A percentile compares a stretch with the other conserved stretches of the same genome.
Conservation (phyloP, 2,888 invertebrate genomes). For the Drosophila helvetica region DNA sequence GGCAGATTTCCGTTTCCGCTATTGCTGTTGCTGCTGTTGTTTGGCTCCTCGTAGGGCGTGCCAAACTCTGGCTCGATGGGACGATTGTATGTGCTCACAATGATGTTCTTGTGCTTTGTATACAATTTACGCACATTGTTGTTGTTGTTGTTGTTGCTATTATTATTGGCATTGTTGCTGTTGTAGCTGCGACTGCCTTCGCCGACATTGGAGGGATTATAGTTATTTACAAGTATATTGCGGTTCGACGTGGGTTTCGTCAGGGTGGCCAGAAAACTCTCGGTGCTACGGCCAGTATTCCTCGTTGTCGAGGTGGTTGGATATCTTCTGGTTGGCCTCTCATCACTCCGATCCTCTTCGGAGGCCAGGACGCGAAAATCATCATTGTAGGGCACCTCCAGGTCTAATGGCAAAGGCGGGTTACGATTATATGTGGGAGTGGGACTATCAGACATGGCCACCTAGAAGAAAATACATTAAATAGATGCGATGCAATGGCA, state of each 20-base stretch:
- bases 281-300: constrained; percentile 63
- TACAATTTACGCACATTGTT: constrained; percentile 80
- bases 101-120: constrained; percentile 83
- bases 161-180: constrained; percentile 52
- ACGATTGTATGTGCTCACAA: constrained; percentile 81
- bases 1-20: constrained; percentile 66
- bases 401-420: constrained; percentile 87
- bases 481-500: neutral
- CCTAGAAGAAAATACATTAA: constrained; percentile 28
- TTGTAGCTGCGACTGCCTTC: constrained; percentile 70
- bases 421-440: constrained; percentile 83
- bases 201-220: constrained; percentile 81
- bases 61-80: constrained; percentile 74
- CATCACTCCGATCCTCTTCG: constrained; percentile 66
- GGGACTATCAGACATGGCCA: constrained; percentile 57
- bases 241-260: constrained; percentile 80
- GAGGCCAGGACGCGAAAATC: constrained; percentile 85
- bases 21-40: constrained; percentile 53
- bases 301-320: constrained; percentile 52
- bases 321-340: constrained; percentile 44
- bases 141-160: constrained; percentile 58
- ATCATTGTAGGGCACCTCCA: constrained; percentile 88
- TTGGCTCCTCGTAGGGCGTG: constrained; percentile 71
- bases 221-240: constrained; percentile 84
- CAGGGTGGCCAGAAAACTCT: constrained; percentile 59